Evolutionary conservation across 1,140 invertebrate species (phyloP), one percentile per base, ranked within the genome.

Genomic region (Odontomachus brunneus): DNA sequence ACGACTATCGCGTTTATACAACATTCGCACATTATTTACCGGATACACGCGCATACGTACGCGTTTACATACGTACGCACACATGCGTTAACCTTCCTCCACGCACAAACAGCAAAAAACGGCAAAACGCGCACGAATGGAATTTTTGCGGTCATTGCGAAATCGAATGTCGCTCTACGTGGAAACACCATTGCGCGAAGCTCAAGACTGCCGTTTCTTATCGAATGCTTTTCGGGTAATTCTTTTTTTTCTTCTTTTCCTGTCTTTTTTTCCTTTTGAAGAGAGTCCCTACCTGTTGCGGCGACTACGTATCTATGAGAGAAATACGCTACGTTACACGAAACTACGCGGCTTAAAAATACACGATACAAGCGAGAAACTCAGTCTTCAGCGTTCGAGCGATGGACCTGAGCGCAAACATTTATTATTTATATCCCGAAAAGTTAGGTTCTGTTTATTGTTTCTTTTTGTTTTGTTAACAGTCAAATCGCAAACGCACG

Each of bases 261-360:
- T 44, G 0, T 44, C 38, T 44, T 44, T 44, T 11, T 44, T 71
- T 80, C 48, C 51, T 48, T 44, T 59, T 80, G 69, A 44, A 24
- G 22, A 1, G 14, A 26, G 24, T 26, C 12, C 57, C 53, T 80
- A 80, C 65, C 51, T 80, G 65, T 80, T 80, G 75, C 51, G 29
- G 15, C 51, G 1, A 44, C 9, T n/a, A 24, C 5, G 19, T 65
- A 55, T 3, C n/a, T 63, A 19, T 14, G 14, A 3, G n/a, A 44
- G 14, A 44, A 7, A 26, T 48, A 80, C 71, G 4, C 53, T 15
- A 51, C 44, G 38, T 44, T 11, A 44, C 38, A 11, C 38, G 38
- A 44, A 44, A 19, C n/a, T 80, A 44, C 53, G 22, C 38, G 14
- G 3, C 15, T 65, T 44, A 19, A 67, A 69, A 69, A 80, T 75